A percentile compares a stretch with the other conserved stretches of the same genome.
Conservation (phyloP, 2,888 invertebrate species). For the Melinopterus prodromus region DNA sequence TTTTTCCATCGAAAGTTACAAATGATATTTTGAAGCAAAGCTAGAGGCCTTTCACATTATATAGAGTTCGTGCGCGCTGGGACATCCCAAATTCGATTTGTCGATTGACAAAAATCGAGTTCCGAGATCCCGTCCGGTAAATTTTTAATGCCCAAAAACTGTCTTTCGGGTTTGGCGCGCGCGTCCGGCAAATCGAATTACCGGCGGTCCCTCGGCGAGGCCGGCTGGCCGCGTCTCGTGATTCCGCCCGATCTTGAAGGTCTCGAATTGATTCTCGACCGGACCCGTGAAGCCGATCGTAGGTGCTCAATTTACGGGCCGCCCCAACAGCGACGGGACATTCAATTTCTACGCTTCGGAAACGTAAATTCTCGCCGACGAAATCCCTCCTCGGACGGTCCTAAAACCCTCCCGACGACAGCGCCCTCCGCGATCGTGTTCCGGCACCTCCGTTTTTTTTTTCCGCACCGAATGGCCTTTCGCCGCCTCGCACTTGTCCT, state of each 20-base stretch:
- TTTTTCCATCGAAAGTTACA: too few species aligned
- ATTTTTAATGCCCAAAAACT: neutral
- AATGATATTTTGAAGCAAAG: neutral
- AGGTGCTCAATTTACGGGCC: neutral
- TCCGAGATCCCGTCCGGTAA: neutral
- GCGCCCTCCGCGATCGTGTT: neutral
- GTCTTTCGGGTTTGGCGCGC: slow-evolving; percentile 4
- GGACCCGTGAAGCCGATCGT: neutral
- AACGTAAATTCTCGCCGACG: slow-evolving; percentile 4
- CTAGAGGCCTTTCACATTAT: neutral
- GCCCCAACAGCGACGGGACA: neutral
- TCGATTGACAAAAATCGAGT: neutral
- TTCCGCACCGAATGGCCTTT: neutral
- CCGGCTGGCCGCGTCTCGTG: neutral
- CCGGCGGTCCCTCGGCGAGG: neutral
- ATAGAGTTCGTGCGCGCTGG: neutral
- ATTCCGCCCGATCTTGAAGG: neutral
- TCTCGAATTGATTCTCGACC: neutral
- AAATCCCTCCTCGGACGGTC: neutral
- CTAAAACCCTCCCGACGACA: neutral
- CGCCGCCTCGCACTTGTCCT: slow-evolving; percentile 4
- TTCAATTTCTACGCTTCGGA: slow-evolving; percentile 4
- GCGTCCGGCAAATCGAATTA: slow-evolving; percentile 4
- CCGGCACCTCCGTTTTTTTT: neutral
- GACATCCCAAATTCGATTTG: neutral